Evolutionary conservation across 2,113 vertebrate genomes (phyloP), one percentile per base, ranked within the genome.

Genomic region (Axis porcinus): DNA sequence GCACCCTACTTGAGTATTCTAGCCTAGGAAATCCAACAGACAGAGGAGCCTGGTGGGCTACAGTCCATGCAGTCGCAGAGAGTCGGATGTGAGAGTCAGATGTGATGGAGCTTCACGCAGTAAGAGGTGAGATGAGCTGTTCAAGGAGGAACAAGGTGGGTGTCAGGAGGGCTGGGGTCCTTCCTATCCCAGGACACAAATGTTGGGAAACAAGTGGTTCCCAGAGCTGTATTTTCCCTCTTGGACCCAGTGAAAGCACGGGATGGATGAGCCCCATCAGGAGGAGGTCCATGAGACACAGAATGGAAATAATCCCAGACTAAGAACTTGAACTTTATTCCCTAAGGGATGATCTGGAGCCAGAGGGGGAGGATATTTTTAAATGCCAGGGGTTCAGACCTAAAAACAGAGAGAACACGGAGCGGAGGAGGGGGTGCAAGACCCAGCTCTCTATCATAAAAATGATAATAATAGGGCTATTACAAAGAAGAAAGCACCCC

Each of bases 281-380:
- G 57, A 64, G 3, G 16, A 95, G 67, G 85, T 76, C 94, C 78
- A n/a, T 47, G 28, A 92, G 96, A 94, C 60, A 70, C 16, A 82
- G 67, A 40, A 62, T 86, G 82, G 55, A 97, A 92, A 64, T 78
- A 89, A 96, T 96, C 50, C 76, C 86, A 94, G 94, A 83, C 82
- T 90, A 13, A 16, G 55, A 86, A 94, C 57, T 45, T 86, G 54
- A 97, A 83, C 89, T 85, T 50, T 54, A 95, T 70, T 91, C 95
- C 85, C 93, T 60, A 30, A 91, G 82, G 95, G 78, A 64, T 28
- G 45, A 64, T 36, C 30, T 70, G 83, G 93, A 97, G 89, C 81
- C 94, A 62, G 87, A 57, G 54, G n/a, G 25, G 58, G 55, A 96
- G 70, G 57, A 82, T 94, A 97, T 96, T 97, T 98, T 97, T 96